phyloP scores from a whole-genome alignment of 2,113 vertebrate genomes.

The Sinocyclocheilus rhinocerous region DNA sequence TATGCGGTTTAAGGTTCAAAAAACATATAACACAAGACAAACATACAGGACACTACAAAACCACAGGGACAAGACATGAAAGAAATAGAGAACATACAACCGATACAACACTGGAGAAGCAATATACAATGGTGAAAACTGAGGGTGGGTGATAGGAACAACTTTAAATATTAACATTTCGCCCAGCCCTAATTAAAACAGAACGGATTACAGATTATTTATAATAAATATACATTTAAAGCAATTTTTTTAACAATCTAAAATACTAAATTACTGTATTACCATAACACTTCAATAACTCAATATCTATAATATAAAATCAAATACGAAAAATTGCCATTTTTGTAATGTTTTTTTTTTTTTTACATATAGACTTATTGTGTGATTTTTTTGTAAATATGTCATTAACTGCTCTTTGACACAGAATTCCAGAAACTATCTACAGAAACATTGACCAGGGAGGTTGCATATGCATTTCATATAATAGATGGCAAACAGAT shows the following conservation, averaged over 20 bases:
- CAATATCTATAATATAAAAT: too few species aligned
- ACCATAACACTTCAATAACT: too few species aligned
- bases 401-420: background rate
- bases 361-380: too few species aligned
- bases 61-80: background rate
- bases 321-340: too few species aligned
- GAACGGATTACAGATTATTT: too few species aligned
- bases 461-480: background rate
- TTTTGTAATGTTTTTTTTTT: too few species aligned
- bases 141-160: background rate
- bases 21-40: background rate
- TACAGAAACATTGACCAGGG: background rate
- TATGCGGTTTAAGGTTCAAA: too few species aligned
- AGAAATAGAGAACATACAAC: background rate
- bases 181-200: background rate
- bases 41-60: background rate
- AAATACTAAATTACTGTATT: background rate
- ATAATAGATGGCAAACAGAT: background rate
- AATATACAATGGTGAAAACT: background rate
- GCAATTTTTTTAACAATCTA: background rate
- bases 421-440: background rate
- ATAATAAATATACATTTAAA: too few species aligned
- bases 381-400: too few species aligned
- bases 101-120: background rate
- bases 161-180: background rate